A percentile compares a stretch with the other conserved stretches of the same genome.
Conservation (phyloP, 2,888 invertebrate species). For the Rosalia funebris region DNA sequence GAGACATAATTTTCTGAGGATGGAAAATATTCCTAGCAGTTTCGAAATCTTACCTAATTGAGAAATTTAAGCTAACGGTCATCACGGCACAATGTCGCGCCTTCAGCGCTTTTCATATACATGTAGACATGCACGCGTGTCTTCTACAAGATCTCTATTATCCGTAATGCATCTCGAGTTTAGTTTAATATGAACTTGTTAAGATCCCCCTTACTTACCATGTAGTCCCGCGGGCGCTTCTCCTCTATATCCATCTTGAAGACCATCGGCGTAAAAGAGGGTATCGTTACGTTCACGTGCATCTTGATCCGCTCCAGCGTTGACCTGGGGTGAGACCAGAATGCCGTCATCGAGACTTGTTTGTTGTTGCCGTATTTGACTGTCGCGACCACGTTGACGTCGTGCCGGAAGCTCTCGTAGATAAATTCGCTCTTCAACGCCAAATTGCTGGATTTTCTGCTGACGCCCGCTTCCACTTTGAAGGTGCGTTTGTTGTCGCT, state of each 20-base stretch:
- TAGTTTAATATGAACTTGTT: neutral
- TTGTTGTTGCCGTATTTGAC: slow-evolving; percentile 70
- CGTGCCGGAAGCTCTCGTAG: slow-evolving; percentile 66
- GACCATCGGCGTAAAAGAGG: slow-evolving; percentile 77
- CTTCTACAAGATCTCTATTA: neutral
- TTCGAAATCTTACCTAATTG: neutral
- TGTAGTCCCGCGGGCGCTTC: slow-evolving; percentile 74
- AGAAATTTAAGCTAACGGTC: neutral
- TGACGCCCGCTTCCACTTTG: slow-evolving; percentile 71
- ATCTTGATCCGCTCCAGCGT: slow-evolving; percentile 75
- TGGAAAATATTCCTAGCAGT: too few species aligned
- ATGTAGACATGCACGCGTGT: neutral
- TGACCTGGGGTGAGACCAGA: slow-evolving; percentile 73
- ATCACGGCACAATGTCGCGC: neutral
- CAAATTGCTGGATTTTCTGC: slow-evolving; percentile 73
- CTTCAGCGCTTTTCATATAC: neutral
- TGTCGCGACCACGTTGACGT: slow-evolving; percentile 66
- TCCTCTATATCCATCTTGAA: slow-evolving; percentile 74
- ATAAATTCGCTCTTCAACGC: slow-evolving; percentile 72
- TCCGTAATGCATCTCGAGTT: neutral
- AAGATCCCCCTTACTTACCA: slow-evolving; percentile 65
- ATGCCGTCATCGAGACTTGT: slow-evolving; percentile 69
- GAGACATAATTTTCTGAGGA: too few species aligned
- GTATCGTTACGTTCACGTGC: slow-evolving; percentile 78
- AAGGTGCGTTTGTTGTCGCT: slow-evolving; percentile 69